A percentile compares a stretch with the other conserved stretches of the same genome.
phyloP scores from a whole-genome alignment of 2,797 vertebrate species.

The Bradypus variegatus region DNA sequence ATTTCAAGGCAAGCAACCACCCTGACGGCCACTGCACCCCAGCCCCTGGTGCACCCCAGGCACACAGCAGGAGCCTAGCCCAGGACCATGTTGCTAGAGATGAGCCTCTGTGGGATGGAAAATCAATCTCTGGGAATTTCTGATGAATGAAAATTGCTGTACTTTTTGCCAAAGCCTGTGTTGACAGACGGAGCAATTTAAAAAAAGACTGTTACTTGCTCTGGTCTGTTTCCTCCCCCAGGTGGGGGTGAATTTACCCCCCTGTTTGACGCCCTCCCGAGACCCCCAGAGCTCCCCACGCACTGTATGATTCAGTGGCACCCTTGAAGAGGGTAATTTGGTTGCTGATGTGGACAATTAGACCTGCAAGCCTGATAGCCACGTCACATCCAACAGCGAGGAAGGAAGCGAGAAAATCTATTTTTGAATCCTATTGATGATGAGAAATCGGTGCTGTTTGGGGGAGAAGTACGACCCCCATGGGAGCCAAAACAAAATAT shows the following conservation, averaged over 20 bases:
- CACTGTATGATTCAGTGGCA: slow-evolving; percentile 28
- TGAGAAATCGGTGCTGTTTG: neutral
- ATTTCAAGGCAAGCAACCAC: neutral
- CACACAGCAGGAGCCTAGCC: neutral
- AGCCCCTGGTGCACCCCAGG: neutral
- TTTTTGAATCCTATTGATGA: slow-evolving; percentile 26
- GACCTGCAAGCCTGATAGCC: slow-evolving; percentile 27
- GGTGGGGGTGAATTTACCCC: neutral
- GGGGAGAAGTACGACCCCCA: neutral
- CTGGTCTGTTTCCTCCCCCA: neutral
- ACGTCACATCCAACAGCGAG: neutral
- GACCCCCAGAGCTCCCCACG: neutral
- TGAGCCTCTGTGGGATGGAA: neutral
- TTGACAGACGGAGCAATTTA: neutral
- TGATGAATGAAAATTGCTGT: slow-evolving; percentile 5
- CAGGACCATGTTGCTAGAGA: neutral
- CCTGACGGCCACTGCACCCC: no score
- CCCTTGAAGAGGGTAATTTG: slow-evolving; percentile 33
- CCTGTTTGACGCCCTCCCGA: neutral
- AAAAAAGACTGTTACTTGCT: slow-evolving; percentile 35
- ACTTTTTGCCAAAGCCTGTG: slow-evolving; percentile 13
- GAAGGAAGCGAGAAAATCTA: slow-evolving; percentile 11
- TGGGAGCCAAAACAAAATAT: neutral
- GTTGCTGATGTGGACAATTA: slow-evolving; percentile 41
- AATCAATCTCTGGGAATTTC: slow-evolving; percentile 51